Evolutionary conservation across 2,888 invertebrate species (phyloP).

Genomic region (Helicoverpa assulta): DNA sequence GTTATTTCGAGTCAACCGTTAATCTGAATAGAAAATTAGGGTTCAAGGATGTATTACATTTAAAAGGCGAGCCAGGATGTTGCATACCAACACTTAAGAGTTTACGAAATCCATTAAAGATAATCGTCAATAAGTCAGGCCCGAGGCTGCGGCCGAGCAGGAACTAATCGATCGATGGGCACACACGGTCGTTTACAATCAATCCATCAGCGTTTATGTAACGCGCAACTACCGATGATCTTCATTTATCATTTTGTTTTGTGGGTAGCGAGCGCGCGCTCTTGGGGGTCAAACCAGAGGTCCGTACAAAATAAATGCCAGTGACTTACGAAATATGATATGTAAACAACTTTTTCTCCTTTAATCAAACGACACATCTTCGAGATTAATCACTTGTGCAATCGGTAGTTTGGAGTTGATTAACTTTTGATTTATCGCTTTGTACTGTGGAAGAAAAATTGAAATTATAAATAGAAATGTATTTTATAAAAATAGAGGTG

Average conservation of each 20-base stretch:
- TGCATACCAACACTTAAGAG: slow-evolving; percentile 81
- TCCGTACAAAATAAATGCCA: slow-evolving; percentile 77
- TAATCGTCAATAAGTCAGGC: slow-evolving; percentile 84
- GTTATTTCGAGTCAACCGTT: slow-evolving; percentile 74
- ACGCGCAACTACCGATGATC: slow-evolving; percentile 87
- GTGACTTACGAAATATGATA: slow-evolving; percentile 77
- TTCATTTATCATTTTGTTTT: slow-evolving; percentile 89
- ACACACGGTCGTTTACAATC: slow-evolving; percentile 87
- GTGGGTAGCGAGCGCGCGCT: slow-evolving; percentile 83
- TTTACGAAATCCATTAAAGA: slow-evolving; percentile 87
- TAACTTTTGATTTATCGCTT: slow-evolving; percentile 62
- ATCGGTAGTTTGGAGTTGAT: slow-evolving; percentile 65
- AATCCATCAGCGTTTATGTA: slow-evolving; percentile 89
- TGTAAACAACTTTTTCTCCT: slow-evolving; percentile 78
- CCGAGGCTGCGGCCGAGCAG: slow-evolving; percentile 79
- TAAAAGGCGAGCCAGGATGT: slow-evolving; percentile 76
- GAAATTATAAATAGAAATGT: slow-evolving; percentile 36
- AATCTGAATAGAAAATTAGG: slow-evolving; percentile 78
- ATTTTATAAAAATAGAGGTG: slow-evolving; percentile 53
- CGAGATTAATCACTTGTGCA: slow-evolving; percentile 64
- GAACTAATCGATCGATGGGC: slow-evolving; percentile 88
- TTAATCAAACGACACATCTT: slow-evolving; percentile 69
- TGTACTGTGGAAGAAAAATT: slow-evolving; percentile 37
- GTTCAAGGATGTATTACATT: slow-evolving; percentile 75
- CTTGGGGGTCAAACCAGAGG: slow-evolving; percentile 83